Evolutionary conservation across 2,113 vertebrate species (phyloP), one percentile per base, ranked within the genome.

Genomic region (Heterochromis multidens): DNA sequence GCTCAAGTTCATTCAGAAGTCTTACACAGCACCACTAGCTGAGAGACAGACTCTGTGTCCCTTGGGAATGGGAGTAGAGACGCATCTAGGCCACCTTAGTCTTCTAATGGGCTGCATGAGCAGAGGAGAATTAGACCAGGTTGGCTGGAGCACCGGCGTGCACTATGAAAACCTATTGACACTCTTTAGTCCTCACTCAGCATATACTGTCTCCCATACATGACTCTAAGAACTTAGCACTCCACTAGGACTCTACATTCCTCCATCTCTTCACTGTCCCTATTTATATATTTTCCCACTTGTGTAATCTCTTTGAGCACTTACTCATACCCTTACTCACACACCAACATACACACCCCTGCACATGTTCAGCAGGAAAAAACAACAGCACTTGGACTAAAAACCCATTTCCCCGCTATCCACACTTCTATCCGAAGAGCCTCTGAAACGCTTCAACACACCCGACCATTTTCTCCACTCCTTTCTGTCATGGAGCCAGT

Each of bases 91-190:
- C 81, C 91, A 94, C 92, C 35, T 83, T 40, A 80, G 62, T 83
- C 81, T 85, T 81, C 83, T 92, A 91, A 93, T 92, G 85, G 90
- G 63, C 84, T 70, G 81, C 27, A 81, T 52, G 88, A 86, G 88
- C 76, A 33, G 80, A 61, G 2, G 82, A 87, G 76, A 33, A 65
- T 81, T 72, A 43, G 80, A 81, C 52, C 63, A 43, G 25, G 74
- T 12, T 74, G 80, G 83, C 82, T 85, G 63, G 82, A 84, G 81
- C 35, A 19, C 72, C 23, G 35, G 5, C 65, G 72, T 1, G 9
- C 60, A 35, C 33, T 60, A 63, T 54, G 57, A 81, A 91, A 80
- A 61, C 72, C 84, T 54, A 79, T 85, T 25, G 76, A 81, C 67
- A 29, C 63, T 87, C 52, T 89, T 87, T 72, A 54, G 54, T 60